Evolutionary conservation across 2,797 vertebrate species (phyloP), one percentile per base, ranked within the genome.

Genomic region (Poliocrania exsul): DNA sequence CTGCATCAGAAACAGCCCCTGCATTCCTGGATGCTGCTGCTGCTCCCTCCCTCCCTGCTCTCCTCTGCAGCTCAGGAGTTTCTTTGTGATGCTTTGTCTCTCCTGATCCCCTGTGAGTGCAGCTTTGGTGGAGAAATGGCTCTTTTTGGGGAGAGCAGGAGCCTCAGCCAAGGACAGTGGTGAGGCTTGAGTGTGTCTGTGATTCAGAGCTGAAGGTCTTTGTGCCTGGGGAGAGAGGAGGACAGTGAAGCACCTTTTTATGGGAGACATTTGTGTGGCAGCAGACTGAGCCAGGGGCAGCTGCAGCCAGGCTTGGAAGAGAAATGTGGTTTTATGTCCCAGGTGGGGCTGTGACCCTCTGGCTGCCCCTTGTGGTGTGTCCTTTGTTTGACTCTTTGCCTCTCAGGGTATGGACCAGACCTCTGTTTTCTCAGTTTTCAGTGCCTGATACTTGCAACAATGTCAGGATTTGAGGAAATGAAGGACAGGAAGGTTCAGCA

Each of bases 331-430:
- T 7, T 90, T 42, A 17, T 78, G 66, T 86, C 86, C 86, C 81
- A 54, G 81, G 74, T 92, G 95, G 86, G 78, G 38, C 60, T 33
- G 67, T 50, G 70, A 69, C 88, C 77, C 60, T 94, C 58, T 67
- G 66, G 16, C 81, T 81, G 73, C 70, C 90, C 91, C 65, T 83
- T 71, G 10, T 40, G 73, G 25, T 86, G 70, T 62, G 77, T 56
- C 94, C 83, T 96, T 93, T 94, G 82, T 90, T 90, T 93, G 91
- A n/a, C 81, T 93, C n/a, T 46, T 91, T 91, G 46, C 53, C 40
- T 82, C 40, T 42, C 6, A 66, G 7, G 6, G 15, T 31, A 3
- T 49, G 37, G 62, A 28, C 16, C 66, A 77, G 47, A 75, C 6
- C 9, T 90, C 44, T n/a, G 28, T 58, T 75, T n/a, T 62, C 33